These are phyloP conservation scores for Myioborus miniatus DNA, from an alignment of 2,797 vertebrate genomes.

Conservation along the genomic window DNA sequence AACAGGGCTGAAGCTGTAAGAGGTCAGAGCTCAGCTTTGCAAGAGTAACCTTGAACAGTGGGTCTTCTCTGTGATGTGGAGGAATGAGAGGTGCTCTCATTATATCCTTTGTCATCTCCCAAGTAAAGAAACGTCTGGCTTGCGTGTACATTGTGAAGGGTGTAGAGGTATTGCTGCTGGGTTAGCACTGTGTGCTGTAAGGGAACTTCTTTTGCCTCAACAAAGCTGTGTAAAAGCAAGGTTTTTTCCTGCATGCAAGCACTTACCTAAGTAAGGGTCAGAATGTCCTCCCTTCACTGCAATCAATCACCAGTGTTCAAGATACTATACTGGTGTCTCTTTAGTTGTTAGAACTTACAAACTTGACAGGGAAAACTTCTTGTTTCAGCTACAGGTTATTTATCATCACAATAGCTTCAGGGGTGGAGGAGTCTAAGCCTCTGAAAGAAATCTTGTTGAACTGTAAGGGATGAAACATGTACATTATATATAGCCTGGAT, in stretches of 20 bases:
- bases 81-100: background rate
- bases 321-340: background rate
- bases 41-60: constrained; percentile 40
- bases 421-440: background rate
- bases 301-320: background rate
- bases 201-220: background rate
- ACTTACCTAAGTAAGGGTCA: background rate
- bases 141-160: background rate
- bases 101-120: constrained; percentile 28
- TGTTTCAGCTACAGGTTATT: background rate
- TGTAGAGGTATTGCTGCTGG: background rate
- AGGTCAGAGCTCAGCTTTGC: constrained; percentile 37
- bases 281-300: background rate
- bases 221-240: background rate
- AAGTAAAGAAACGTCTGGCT: background rate
- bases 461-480: background rate
- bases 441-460: background rate
- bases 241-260: background rate
- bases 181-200: background rate
- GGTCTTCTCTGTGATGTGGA: constrained; percentile 30
- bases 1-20: background rate
- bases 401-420: background rate
- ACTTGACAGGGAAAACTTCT: background rate
- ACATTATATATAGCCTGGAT: background rate
- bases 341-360: background rate